phyloP scores from a whole-genome alignment of 2,888 invertebrate species.

The Pyrrhia umbra region DNA sequence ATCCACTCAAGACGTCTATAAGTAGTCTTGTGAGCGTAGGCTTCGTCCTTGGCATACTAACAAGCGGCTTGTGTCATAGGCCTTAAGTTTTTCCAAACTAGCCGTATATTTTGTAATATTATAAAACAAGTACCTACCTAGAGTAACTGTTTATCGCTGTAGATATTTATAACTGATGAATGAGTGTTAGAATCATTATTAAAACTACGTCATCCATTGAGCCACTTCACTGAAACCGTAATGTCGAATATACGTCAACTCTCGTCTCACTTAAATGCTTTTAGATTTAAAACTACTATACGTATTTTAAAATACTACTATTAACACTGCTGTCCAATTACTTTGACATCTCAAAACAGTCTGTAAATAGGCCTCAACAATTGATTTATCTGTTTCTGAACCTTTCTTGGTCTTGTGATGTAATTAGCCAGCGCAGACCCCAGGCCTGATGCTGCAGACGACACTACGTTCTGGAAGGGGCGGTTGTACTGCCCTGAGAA shows the following conservation, averaged over 20 bases:
- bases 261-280: slow-evolving; percentile 9
- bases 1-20: slow-evolving; percentile 6
- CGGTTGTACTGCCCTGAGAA: slow-evolving; percentile 62
- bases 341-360: slow-evolving; percentile 70
- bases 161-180: too few species aligned
- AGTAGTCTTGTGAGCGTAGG: slow-evolving; percentile 20
- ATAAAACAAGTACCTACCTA: too few species aligned
- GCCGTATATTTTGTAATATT: too few species aligned
- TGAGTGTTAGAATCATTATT: too few species aligned
- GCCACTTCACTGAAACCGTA: neutral
- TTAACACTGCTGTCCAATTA: slow-evolving; percentile 16
- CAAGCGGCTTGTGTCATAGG: slow-evolving; percentile 13
- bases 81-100: slow-evolving; percentile 26
- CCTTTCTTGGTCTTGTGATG: slow-evolving; percentile 78
- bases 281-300: neutral
- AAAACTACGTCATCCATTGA: too few species aligned
- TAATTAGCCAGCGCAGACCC: slow-evolving; percentile 88
- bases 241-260: neutral
- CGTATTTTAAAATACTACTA: neutral
- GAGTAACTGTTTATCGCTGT: too few species aligned
- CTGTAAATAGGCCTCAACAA: slow-evolving; percentile 81
- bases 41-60: slow-evolving; percentile 43
- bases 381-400: slow-evolving; percentile 80
- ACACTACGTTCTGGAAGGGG: slow-evolving; percentile 79
- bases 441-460: slow-evolving; percentile 87